Base-by-base conservation (phyloP, 2,113 vertebrate genomes). In the Anseranas semipalmata region DNA sequence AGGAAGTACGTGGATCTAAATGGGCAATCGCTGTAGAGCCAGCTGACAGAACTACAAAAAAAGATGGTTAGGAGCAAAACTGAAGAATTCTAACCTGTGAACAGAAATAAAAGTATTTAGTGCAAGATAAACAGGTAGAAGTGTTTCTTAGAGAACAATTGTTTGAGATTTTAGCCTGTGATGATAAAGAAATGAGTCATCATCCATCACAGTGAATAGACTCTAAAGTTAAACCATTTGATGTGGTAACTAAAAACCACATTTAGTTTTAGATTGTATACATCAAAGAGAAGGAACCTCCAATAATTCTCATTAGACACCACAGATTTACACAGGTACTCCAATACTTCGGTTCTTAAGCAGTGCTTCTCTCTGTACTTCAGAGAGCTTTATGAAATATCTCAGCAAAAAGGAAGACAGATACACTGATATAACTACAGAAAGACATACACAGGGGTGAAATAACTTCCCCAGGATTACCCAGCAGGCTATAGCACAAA, bases 241-340 rank as follows among this genome's bases (percentile, higher is more conserved):
- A 96, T 95, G 96, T 96, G 96, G 95, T 92, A 97, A 93, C 84
- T 85, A 74, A 67, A 97, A 97, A 95, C 96, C 96, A 82, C 96
- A 95, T 52, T 55, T 56, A 85, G 86, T 89, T 97, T 89, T 94
- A 95, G 84, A 91, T 68, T 89, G 63, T 15, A 43, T 79, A 94
- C 89, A 96, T 96, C 91, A 97, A 97, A 96, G 93, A 60, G 68
- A 35, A 91, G 58, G 84, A 94, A 82, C 81, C 77, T 89, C 22
- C 84, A 95, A 48, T 78, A 89, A 72, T 72, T 94, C 84, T 92
- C 81, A 81, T 87, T 63, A 85, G 80, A 18, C 30, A 62, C 35
- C 41, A 76, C 48, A 90, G 55, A 86, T 73, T 41, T 77, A 66
- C 28, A 59, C 35, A 74, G 56, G 46, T 55, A 75, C 56, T 60